phyloP scores from a whole-genome alignment of 2,113 vertebrate genomes.

The Synchiropus splendidus region DNA sequence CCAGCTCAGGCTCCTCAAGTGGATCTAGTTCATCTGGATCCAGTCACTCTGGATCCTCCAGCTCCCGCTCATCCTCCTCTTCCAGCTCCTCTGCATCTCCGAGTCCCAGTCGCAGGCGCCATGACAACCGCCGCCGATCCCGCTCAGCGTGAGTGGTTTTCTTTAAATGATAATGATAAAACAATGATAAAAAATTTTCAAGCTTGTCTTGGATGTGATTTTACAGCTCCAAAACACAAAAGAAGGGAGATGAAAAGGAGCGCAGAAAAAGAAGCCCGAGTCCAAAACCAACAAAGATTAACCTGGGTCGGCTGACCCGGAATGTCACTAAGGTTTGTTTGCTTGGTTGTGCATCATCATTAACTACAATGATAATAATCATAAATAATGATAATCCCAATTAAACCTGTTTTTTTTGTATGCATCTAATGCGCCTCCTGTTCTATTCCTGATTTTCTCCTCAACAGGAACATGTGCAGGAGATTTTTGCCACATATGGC shows the following conservation, averaged over 20 bases:
- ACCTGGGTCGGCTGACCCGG: constrained; percentile 87
- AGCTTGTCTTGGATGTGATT: not conserved
- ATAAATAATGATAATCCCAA: too few species aligned
- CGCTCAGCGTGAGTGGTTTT: constrained; percentile 78
- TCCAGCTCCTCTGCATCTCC: constrained; percentile 93
- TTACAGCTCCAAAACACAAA: constrained; percentile 86
- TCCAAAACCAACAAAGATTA: constrained; percentile 89
- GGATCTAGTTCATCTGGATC: constrained; percentile 94
- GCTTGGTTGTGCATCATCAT: too few species aligned
- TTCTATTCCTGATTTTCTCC: constrained; percentile 3
- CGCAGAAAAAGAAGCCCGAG: constrained; percentile 86
- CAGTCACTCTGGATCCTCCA: constrained; percentile 88
- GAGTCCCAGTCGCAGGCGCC: constrained; percentile 81
- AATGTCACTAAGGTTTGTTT: constrained; percentile 88
- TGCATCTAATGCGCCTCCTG: too few species aligned
- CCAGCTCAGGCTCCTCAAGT: constrained; percentile 91
- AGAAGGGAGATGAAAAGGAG: constrained; percentile 91
- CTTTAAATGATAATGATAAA: not conserved
- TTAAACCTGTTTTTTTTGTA: too few species aligned
- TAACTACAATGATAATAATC: too few species aligned
- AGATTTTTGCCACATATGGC: constrained; percentile 93
- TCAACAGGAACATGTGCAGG: constrained; percentile 89
- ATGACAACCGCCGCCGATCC: constrained; percentile 87
- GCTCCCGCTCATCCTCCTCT: constrained; percentile 87
- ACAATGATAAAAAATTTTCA: too few species aligned